These are phyloP conservation scores for Mus pahari DNA, from an alignment of 2,113 vertebrate species.

Conservation along the genomic window DNA sequence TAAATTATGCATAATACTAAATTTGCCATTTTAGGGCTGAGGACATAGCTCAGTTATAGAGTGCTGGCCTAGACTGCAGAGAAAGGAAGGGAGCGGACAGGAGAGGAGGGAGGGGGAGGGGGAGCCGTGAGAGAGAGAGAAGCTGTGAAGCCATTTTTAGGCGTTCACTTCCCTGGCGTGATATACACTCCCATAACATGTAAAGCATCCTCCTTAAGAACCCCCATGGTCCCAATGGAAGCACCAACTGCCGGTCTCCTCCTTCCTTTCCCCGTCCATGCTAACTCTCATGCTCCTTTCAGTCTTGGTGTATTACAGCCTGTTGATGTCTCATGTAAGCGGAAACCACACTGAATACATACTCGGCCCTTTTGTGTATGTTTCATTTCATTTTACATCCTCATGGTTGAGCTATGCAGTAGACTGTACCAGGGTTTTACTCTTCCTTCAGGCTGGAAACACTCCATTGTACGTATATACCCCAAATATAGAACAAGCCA, in stretches of 20 bases:
- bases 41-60: neutral
- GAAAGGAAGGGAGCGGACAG: neutral
- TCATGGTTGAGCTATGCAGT: neutral
- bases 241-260: too few species aligned
- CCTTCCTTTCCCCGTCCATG: neutral
- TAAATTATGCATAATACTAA: constrained; percentile 47
- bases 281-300: neutral
- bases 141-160: neutral
- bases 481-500: constrained; percentile 15
- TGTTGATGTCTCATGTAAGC: neutral
- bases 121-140: neutral
- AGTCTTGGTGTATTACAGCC: neutral
- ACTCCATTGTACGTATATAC: neutral
- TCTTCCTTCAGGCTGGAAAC: neutral
- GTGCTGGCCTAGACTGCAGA: neutral
- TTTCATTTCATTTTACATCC: constrained; percentile 17
- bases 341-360: neutral
- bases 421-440: neutral
- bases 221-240: neutral
- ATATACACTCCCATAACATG: neutral
- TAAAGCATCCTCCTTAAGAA: neutral
- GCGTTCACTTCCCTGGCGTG: neutral
- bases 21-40: constrained; percentile 8
- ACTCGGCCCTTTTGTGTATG: neutral
- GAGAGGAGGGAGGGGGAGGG: too few species aligned